Conservation (phyloP, 2,113 vertebrate species). For the Mungos mungo region DNA sequence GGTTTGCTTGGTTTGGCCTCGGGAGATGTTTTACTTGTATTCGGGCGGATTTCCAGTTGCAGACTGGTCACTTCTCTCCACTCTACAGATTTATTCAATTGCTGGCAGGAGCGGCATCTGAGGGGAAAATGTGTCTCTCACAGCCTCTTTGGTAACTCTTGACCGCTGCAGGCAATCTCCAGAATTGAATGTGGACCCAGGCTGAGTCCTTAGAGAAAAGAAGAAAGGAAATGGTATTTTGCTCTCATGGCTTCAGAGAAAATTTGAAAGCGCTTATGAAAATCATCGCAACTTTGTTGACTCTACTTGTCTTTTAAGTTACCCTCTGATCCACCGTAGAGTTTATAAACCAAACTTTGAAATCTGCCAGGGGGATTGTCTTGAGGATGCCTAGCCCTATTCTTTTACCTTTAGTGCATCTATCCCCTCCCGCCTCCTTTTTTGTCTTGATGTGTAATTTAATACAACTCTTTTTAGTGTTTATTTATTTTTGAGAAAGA, state of each 20-base stretch:
- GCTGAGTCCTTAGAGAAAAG: not conserved
- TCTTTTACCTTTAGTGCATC: not conserved
- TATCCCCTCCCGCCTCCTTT: not conserved
- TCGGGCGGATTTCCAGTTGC: not conserved
- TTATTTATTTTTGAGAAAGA: no score
- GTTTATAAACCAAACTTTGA: not conserved
- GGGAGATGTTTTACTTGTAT: not conserved
- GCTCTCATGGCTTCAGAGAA: not conserved
- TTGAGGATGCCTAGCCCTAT: not conserved
- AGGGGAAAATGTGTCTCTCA: not conserved
- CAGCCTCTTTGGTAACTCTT: not conserved
- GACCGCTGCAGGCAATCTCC: not conserved
- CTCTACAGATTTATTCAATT: not conserved
- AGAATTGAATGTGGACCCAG: not conserved
- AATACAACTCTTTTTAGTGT: not conserved
- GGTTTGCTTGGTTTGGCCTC: not conserved
- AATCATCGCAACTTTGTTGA: not conserved
- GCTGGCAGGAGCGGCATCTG: not conserved
- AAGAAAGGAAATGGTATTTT: not conserved
- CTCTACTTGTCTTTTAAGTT: not conserved
- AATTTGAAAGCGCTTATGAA: not conserved
- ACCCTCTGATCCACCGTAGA: not conserved
- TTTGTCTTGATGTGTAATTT: not conserved
- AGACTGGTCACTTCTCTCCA: not conserved
- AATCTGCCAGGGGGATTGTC: not conserved